Percentiles rank a stretch among this genome's conserved stretches.
Conservation (phyloP, 2,113 vertebrate species). For the Pollachius pollachius region DNA sequence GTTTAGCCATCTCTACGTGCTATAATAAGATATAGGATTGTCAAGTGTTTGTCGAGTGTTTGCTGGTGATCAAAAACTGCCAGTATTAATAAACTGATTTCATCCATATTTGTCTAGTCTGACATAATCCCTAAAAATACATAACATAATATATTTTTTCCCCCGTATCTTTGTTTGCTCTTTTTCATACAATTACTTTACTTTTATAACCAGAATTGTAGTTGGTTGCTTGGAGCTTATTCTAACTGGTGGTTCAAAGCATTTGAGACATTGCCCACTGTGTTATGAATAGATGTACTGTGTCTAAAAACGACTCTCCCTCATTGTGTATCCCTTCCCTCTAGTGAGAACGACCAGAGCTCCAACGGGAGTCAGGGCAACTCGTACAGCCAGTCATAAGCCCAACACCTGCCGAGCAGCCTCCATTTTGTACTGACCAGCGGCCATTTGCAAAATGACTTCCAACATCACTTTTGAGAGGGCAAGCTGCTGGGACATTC, state of each 20-base stretch:
- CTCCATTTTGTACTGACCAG: slow-evolving; percentile 18
- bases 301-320: background rate
- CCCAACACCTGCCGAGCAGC: slow-evolving; percentile 17
- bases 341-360: slow-evolving; percentile 96
- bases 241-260: background rate
- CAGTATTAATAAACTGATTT: too few species aligned
- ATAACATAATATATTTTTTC: too few species aligned
- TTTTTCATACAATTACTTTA: too few species aligned
- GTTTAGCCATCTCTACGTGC: too few species aligned
- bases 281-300: background rate
- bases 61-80: too few species aligned
- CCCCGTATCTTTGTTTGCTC: too few species aligned
- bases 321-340: slow-evolving; percentile 19
- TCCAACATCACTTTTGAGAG: slow-evolving; percentile 23
- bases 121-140: too few species aligned
- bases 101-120: too few species aligned
- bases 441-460: slow-evolving; percentile 9
- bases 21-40: too few species aligned
- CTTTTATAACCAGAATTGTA: background rate
- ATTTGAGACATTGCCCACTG: background rate
- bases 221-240: background rate
- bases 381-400: slow-evolving; percentile 95
- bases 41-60: too few species aligned
- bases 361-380: slow-evolving; percentile 98
- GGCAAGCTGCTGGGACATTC: background rate